Percentiles rank a stretch among this genome's conserved stretches.
phyloP scores from a whole-genome alignment of 1,140 invertebrate species.

The Lamellibrachia luymesi region DNA sequence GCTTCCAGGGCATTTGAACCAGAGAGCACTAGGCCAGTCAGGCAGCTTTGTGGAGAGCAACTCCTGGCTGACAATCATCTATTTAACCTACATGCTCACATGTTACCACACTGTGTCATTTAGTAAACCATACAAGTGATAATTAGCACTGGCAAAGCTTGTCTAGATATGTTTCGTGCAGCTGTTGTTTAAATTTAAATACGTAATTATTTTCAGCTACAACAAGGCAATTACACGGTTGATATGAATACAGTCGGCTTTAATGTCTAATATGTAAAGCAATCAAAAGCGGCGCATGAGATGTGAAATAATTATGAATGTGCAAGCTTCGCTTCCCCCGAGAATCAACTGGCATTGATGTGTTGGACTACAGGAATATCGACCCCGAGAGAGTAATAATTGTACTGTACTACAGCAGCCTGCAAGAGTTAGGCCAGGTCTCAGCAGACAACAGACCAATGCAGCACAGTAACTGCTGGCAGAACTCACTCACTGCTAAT shows the following conservation, averaged over 20 bases:
- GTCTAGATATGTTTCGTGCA: background rate
- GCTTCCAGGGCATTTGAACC: background rate
- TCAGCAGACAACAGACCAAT: background rate
- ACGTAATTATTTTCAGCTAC: background rate
- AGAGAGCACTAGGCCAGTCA: background rate
- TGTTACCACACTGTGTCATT: background rate
- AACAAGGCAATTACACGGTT: background rate
- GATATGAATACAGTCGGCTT: background rate
- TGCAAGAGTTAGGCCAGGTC: background rate
- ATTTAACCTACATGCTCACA: background rate
- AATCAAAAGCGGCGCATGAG: background rate
- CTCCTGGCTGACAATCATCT: background rate
- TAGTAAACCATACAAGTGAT: background rate
- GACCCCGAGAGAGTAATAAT: background rate
- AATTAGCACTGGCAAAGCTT: background rate
- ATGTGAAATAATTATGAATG: background rate
- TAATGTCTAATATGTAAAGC: background rate
- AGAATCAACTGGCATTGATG: background rate
- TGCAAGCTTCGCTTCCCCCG: background rate
- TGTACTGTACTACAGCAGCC: background rate
- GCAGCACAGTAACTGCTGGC: background rate
- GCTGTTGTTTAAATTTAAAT: background rate
- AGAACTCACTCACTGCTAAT: background rate
- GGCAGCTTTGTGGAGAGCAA: background rate
- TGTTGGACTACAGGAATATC: background rate